Evolutionary conservation across 2,888 invertebrate genomes (phyloP).

Genomic region (Cosmia trapezina): DNA sequence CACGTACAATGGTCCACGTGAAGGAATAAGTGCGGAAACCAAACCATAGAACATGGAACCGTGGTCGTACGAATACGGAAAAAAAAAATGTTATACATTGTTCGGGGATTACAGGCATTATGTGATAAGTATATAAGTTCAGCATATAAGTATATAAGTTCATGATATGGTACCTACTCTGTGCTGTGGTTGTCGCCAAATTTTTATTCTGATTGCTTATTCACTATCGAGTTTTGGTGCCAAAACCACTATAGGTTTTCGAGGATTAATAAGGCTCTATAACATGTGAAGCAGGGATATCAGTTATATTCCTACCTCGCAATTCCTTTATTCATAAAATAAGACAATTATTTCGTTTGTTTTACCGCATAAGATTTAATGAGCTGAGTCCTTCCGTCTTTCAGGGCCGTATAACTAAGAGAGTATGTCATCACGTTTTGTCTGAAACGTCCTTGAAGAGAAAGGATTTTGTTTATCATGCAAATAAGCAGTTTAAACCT

Average conservation of each 20-base stretch:
- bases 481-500: conserved; percentile 58
- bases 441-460: conserved; percentile 43
- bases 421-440: conserved; percentile 49
- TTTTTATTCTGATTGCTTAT: not conserved
- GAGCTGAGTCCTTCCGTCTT: conserved; percentile 49
- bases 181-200: not conserved
- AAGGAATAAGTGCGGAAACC: too few species aligned
- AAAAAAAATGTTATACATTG: not conserved
- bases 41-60: too few species aligned
- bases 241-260: not conserved
- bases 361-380: conserved; percentile 52
- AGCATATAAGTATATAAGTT: too few species aligned
- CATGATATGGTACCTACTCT: not conserved
- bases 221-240: not conserved
- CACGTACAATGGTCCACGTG: too few species aligned
- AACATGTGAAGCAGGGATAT: not conserved
- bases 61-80: not conserved
- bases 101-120: not conserved
- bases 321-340: conserved; percentile 15
- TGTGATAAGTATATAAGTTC: too few species aligned
- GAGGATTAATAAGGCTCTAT: not conserved
- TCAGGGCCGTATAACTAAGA: conserved; percentile 40
- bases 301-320: not conserved
- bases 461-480: conserved; percentile 61
- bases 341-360: conserved; percentile 49